Evolutionary conservation across 2,113 vertebrate genomes (phyloP), one percentile per base, ranked within the genome.

Genomic region (Vulpes ferrilata): DNA sequence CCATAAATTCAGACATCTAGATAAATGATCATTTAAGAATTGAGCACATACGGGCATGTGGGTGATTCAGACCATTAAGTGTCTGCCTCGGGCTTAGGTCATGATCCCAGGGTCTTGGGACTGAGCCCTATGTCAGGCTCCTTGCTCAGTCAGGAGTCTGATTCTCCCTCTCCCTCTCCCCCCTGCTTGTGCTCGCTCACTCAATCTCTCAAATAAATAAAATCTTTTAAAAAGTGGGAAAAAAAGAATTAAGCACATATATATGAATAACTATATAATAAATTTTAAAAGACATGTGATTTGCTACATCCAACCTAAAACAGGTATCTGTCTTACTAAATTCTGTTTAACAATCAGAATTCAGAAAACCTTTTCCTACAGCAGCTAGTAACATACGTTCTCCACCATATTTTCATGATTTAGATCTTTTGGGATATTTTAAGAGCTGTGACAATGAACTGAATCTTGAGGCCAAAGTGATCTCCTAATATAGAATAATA

Each of bases 261-360:
- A 27, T 7, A 43, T 25, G 6, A 65, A 90, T 88, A 43, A 82
- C 9, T 22, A 23, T 4, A 69, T 48, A 13, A 82, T 86, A 43
- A 32, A 60, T 43, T 57, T 74, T 3, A 87, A 59, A 94, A 79
- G 32, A 88, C 22, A 60, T 38, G 16, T 64, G 89, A 93, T 65
- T 82, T 95, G 35, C 17, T 38, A 65, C 35, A 65, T 25, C 19
- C 30, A 89, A 65, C 6, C 60, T 88, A 74, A 95, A 96, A 51
- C 7, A 89, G 17, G 5, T 59, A 73, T 43, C 83, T 74, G 60
- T 62, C 83, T 69, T 81, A 86, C 23, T 81, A 82, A 67, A 73
- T 82, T 88, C 43, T 92, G 17, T 30, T 67, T 90, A 93, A 86
- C 20, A 74, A 51, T 32, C 20, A 88, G 22, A 96, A 96, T 82